Evolutionary conservation across 2,113 vertebrate species (phyloP), one percentile per base, ranked within the genome.

Genomic region (Cathartes aura): DNA sequence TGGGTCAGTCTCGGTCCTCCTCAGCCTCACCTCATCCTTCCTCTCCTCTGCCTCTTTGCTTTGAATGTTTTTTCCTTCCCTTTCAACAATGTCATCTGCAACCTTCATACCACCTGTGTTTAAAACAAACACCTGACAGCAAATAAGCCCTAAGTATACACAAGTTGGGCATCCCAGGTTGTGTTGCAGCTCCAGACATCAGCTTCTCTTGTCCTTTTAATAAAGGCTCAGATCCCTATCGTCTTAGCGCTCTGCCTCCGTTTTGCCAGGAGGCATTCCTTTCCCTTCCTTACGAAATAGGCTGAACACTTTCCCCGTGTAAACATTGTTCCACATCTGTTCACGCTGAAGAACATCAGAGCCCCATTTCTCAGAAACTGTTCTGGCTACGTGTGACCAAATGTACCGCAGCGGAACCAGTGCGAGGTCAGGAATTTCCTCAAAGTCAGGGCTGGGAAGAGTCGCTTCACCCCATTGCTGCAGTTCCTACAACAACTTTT

Each of bases 291-390:
- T 80, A 84, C 12, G 1, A 96, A 92, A 90, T 2, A 88, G 90
- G 58, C 82, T 92, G 82, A 96, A 81, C 64, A 2, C 92, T 95
- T 72, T 81, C 75, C 62, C 81, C 13, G 0, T 91, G 78, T 91
- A 97, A 95, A 96, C 92, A 92, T 42, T 24, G 79, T 90, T 96
- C 88, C 93, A 81, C 95, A 96, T 89, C 88, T 92, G 95, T 94
- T 96, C 90, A 24, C 0, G 4, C 87, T 96, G 92, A 90, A 92
- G 90, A 97, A 86, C 75, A 93, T 92, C 90, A 94, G 95, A 93
- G 72, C 67, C 71, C 63, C 71, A 62, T 43, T 95, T 93, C 94
- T 92, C 75, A 95, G 92, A 93, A 95, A 73, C 66, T 16, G 1
- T 74, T 43, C 82, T 78, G 85, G 58, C 74, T 89, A 34, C 3